phyloP scores from a whole-genome alignment of 2,113 vertebrate species.

The Zootoca vivipara region DNA sequence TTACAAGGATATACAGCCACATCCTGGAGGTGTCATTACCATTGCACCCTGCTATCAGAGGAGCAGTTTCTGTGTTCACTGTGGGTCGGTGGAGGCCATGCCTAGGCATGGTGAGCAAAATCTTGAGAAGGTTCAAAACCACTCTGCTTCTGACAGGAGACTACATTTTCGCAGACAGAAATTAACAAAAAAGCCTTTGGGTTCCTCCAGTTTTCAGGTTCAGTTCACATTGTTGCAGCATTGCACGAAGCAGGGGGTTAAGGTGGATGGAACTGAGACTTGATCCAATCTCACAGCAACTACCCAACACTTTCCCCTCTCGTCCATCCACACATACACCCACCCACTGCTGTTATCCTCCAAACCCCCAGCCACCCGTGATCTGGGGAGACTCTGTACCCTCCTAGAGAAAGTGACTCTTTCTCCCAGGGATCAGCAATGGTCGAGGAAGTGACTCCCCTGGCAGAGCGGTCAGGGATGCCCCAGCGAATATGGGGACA shows the following conservation, averaged over 20 bases:
- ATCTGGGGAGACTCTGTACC: not conserved
- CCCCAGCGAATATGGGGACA: not conserved
- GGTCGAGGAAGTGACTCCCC: not conserved
- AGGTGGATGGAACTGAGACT: not conserved
- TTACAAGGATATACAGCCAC: not conserved
- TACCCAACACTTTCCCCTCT: no score
- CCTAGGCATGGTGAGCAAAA: not conserved
- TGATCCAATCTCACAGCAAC: not conserved
- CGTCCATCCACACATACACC: no score
- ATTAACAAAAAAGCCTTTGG: not conserved
- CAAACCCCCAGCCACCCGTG: no score
- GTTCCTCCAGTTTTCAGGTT: not conserved
- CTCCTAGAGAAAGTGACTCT: not conserved
- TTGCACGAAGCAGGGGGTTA: not conserved
- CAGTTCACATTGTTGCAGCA: not conserved
- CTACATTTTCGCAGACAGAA: not conserved
- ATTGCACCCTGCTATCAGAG: not conserved
- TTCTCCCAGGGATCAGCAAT: not conserved
- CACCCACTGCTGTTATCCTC: not conserved
- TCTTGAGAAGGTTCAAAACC: not conserved
- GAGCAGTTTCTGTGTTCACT: not conserved
- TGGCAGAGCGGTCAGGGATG: slow-evolving; percentile 1
- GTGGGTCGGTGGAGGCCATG: no score
- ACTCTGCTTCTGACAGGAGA: not conserved
- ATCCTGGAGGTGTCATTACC: not conserved